A percentile compares a stretch with the other conserved stretches of the same genome.
Conservation (phyloP, 1,140 invertebrate species). For the Ruditapes philippinarum region DNA sequence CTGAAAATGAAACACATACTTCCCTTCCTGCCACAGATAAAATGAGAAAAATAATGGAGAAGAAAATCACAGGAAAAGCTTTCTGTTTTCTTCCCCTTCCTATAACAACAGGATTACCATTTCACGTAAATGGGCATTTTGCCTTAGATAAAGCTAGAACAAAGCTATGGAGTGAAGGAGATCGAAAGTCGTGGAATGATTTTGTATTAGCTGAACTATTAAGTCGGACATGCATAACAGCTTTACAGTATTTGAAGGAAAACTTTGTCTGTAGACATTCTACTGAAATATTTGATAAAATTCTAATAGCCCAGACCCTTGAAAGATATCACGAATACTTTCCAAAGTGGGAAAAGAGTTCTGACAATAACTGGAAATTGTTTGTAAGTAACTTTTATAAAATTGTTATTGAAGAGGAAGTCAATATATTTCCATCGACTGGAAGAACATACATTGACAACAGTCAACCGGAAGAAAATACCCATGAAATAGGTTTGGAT, state of each 20-base stretch:
- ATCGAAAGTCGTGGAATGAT: constrained; percentile 78
- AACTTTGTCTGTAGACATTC: background rate
- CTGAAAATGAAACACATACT: background rate
- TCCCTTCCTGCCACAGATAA: background rate
- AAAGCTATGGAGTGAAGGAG: constrained; percentile 70
- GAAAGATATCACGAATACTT: constrained; percentile 61
- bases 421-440: background rate
- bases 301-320: background rate
- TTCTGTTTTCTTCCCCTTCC: constrained; percentile 48
- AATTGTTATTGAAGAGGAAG: background rate
- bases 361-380: constrained; percentile 50
- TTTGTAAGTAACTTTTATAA: constrained; percentile 25
- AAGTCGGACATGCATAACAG: constrained; percentile 71
- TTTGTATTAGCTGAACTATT: constrained; percentile 68
- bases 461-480: background rate
- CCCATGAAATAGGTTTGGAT: background rate
- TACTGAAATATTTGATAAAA: background rate
- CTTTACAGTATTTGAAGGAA: constrained; percentile 57
- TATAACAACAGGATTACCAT: background rate
- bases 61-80: background rate
- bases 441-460: background rate
- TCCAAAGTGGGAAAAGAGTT: constrained; percentile 31
- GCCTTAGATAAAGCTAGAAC: constrained; percentile 77
- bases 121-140: constrained; percentile 56
- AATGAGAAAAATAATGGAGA: background rate